Conservation (phyloP, 2,113 vertebrate genomes). For the Hymenochirus boettgeri region DNA sequence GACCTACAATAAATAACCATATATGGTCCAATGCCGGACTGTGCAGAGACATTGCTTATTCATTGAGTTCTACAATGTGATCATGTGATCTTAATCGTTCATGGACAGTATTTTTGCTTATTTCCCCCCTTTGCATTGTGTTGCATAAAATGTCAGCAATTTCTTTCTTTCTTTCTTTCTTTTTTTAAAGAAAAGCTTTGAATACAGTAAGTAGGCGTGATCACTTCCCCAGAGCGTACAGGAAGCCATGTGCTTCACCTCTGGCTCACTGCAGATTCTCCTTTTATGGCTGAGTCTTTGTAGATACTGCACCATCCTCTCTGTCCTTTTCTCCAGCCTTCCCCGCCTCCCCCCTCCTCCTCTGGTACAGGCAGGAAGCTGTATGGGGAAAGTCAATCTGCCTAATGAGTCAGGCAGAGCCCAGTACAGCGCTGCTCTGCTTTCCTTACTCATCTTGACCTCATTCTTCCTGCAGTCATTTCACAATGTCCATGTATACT, state of each 20-base stretch:
- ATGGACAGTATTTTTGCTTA: neutral
- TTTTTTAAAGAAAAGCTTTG: neutral
- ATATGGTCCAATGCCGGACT: too few relatives aligned
- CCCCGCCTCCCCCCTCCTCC: neutral
- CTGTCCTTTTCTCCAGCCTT: neutral
- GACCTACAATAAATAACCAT: too few relatives aligned
- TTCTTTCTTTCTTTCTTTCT: too few relatives aligned
- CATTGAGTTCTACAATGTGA: too few relatives aligned
- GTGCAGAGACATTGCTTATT: too few relatives aligned
- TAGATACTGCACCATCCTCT: neutral
- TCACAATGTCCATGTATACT: neutral
- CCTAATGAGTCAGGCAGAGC: conserved; percentile 13
- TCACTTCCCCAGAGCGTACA: neutral
- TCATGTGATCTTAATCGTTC: neutral
- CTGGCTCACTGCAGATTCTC: conserved; percentile 15
- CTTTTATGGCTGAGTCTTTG: conserved; percentile 35
- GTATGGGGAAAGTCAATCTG: conserved; percentile 8
- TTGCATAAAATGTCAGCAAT: neutral
- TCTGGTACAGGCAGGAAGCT: conserved; percentile 16
- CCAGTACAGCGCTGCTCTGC: neutral
- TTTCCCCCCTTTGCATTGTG: neutral
- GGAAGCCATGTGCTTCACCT: conserved; percentile 18
- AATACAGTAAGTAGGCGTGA: neutral
- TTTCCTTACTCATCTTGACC: neutral
- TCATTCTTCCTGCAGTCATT: neutral